Base-by-base conservation (phyloP, 2,888 invertebrate species). In the Folsomia candida region DNA sequence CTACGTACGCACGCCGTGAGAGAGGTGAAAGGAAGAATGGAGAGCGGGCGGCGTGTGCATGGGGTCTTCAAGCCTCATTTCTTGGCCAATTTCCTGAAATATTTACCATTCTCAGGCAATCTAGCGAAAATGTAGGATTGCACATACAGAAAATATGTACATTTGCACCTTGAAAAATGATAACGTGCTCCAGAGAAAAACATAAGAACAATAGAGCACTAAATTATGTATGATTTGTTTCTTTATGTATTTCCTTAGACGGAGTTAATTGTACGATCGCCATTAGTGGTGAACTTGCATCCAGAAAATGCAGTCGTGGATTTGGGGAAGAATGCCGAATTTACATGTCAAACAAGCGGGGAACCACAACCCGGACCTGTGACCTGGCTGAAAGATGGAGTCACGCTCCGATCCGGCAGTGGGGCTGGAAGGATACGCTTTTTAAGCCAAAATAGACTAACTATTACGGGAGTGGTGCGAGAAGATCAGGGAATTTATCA, bases 271-370 rank as follows among this genome's bases (percentile, higher is more conserved):
- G 89, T 90, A 26, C 86, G 88, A 75, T 88, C 88, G 24, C 87
- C 89, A 63, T 84, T 90, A 26, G 88, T 88, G 82, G 83, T 84
- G 71, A 83, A 83, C 79, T 87, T 90, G 77, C 86, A 86, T 27
- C 90, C 89, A 27, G 86, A 87, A 51, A 83, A 89, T 72, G 83
- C 89, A 62, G 89, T 89, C 78, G 89, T 91, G 37, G 90, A 91
- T 82, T 88, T 91, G 83, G 91, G 85, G 9, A 89, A 89, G 63
- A 87, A 88, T 72, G 91, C 91, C 0, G 88, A 89, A 81, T 90
- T 91, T 83, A 87, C 87, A 82, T 90, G 90, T 81, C 79, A 82
- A 51, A 81, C 82, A 20, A 76, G 77, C 28, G 83, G 84, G 27
- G 81, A 82, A 69, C 29, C 72, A 24, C 64, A 67, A 25, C 68